phyloP scores from a whole-genome alignment of 1,140 invertebrate genomes.

The Caerostris darwini region DNA sequence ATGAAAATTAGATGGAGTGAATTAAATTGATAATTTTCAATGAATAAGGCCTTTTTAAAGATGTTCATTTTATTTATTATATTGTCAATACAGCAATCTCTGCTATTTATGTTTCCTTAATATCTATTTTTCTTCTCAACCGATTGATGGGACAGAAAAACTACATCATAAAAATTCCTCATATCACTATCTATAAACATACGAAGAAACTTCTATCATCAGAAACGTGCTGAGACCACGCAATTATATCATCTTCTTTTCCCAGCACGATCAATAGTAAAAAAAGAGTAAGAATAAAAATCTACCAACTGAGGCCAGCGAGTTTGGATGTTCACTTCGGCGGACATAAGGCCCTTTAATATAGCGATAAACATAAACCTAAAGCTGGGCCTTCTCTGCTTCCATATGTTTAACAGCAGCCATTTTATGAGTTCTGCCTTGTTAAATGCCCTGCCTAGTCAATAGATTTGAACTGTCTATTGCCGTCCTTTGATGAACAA shows the following conservation, averaged over 20 bases:
- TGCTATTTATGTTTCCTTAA: background rate
- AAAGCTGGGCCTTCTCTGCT: background rate
- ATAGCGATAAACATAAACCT: slow-evolving; percentile 3
- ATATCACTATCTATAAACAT: background rate
- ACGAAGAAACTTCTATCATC: background rate
- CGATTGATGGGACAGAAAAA: background rate
- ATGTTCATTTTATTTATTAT: too few species aligned
- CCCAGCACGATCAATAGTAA: background rate
- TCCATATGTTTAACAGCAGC: background rate
- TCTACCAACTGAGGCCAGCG: background rate
- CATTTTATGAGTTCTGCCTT: background rate
- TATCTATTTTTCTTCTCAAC: background rate
- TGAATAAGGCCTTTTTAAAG: too few species aligned
- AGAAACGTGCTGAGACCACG: slow-evolving; percentile 17
- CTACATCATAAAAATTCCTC: background rate
- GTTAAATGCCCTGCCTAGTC: background rate
- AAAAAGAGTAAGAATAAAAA: background rate
- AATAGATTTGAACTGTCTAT: background rate
- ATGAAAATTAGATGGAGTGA: too few species aligned
- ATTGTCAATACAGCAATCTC: too few species aligned
- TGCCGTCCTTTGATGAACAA: background rate
- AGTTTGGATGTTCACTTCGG: background rate
- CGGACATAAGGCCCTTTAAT: background rate
- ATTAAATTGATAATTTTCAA: too few species aligned
- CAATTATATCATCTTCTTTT: slow-evolving; percentile 8